Base-by-base conservation (phyloP, 2,888 invertebrate genomes). In the Tortricodes alternella region DNA sequence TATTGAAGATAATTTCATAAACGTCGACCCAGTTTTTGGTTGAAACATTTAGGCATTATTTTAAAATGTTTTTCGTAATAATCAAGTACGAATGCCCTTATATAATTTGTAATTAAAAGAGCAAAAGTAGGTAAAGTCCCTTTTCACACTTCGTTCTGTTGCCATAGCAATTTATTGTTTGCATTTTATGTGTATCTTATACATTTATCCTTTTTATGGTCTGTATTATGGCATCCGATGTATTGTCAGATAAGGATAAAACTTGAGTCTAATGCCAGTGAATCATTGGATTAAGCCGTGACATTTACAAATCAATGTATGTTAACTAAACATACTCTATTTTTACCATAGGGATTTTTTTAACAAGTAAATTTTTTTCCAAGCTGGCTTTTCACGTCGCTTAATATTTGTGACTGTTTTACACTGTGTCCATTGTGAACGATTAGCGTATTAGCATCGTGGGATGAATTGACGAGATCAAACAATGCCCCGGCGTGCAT, bases 221-320 rank as follows among this genome's bases (percentile, higher is more conserved):
- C 21, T n/a, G 21, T 74, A 72, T 85, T 80, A 83, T 86, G n/a
- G n/a, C n/a, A n/a, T n/a, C n/a, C n/a, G n/a, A n/a, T n/a, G n/a
- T n/a, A n/a, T n/a, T n/a, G 84, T 88, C 86, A 84, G 68, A 77
- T 67, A 71, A 85, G 87, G 87, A 88, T 86, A 89, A 87, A 71
- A 46, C 24, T 72, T 62, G 66, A 73, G 74, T 79, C 78, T 80
- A 85, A 82, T 84, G 84, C 78, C 77, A 84, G 74, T 89, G 87
- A 89, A 83, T 89, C 89, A 89, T 85, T 89, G 79, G 87, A 87
- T 87, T 87, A 85, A 85, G 78, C 73, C 71, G 71, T 78, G 81
- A 80, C 83, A 83, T 85, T 85, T 85, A 85, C 87, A 85, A 88
- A 80, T 73, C 81, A 76, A 83, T 80, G 74, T 82, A 73, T 83